These are phyloP conservation scores for Dromas ardeola DNA, from an alignment of 2,113 vertebrate species.

Conservation along the genomic window DNA sequence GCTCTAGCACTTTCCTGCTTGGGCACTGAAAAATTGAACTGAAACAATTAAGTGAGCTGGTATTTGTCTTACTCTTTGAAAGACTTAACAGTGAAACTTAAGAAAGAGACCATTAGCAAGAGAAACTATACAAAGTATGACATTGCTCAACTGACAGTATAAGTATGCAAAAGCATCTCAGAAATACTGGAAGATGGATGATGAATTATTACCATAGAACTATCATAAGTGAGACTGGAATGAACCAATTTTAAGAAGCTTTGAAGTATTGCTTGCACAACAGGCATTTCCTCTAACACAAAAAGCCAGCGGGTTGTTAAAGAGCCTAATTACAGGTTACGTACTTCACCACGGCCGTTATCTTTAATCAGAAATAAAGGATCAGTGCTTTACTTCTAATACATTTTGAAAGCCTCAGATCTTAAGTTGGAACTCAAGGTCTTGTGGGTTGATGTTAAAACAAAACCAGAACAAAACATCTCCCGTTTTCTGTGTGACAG, in stretches of 20 bases:
- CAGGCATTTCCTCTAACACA: not conserved
- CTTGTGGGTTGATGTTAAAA: not conserved
- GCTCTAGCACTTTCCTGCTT: not conserved
- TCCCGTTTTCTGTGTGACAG: not conserved
- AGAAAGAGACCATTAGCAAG: not conserved
- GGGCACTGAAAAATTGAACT: not conserved
- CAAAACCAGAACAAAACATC: not conserved
- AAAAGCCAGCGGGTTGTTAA: not conserved
- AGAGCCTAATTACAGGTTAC: not conserved
- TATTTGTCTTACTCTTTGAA: not conserved
- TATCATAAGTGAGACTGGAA: not conserved
- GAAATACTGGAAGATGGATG: not conserved
- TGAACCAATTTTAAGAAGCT: not conserved
- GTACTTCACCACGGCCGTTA: not conserved
- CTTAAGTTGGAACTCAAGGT: not conserved
- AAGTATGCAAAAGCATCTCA: not conserved
- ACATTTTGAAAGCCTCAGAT: not conserved
- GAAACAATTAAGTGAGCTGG: not conserved
- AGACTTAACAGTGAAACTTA: not conserved
- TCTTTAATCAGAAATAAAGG: not conserved
- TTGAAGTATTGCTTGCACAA: not conserved
- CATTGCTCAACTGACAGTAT: not conserved
- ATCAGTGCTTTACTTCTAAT: not conserved
- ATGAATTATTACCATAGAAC: not conserved
- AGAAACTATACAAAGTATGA: not conserved